These are phyloP conservation scores for Oligia strigilis DNA, from an alignment of 2,888 invertebrate species.

Conservation along the genomic window DNA sequence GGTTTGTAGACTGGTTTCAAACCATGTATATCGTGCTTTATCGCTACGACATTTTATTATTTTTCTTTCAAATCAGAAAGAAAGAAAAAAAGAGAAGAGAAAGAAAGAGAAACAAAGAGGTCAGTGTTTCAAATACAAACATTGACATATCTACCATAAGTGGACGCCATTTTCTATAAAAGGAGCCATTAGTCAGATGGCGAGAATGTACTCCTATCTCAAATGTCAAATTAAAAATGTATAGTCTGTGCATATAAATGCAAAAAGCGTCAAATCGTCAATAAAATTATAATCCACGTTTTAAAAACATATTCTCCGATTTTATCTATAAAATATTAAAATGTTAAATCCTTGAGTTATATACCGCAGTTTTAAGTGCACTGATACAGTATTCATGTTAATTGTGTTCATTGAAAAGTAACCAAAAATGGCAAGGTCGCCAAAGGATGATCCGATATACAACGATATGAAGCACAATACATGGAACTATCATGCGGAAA, in stretches of 20 bases:
- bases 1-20: too few species aligned
- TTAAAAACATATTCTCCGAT: slow-evolving; percentile 74
- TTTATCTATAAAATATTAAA: slow-evolving; percentile 73
- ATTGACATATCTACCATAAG: not conserved
- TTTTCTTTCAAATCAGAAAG: too few species aligned
- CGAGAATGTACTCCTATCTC: slow-evolving; percentile 46
- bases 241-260: slow-evolving; percentile 64
- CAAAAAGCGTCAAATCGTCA: slow-evolving; percentile 83
- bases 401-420: slow-evolving; percentile 75
- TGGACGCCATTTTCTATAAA: not conserved
- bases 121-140: not conserved
- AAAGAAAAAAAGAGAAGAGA: too few species aligned
- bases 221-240: slow-evolving; percentile 59
- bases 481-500: slow-evolving; percentile 87
- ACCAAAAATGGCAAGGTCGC: slow-evolving; percentile 90
- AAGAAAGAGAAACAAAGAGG: too few species aligned
- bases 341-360: slow-evolving; percentile 84
- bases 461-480: slow-evolving; percentile 85
- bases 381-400: slow-evolving; percentile 70
- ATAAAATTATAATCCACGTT: slow-evolving; percentile 83
- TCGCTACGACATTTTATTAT: too few species aligned
- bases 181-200: not conserved
- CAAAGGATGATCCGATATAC: slow-evolving; percentile 87
- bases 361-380: slow-evolving; percentile 65
- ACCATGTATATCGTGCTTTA: too few species aligned